phyloP scores from a whole-genome alignment of 2,888 invertebrate genomes.

The Ormyrus rosae region DNA sequence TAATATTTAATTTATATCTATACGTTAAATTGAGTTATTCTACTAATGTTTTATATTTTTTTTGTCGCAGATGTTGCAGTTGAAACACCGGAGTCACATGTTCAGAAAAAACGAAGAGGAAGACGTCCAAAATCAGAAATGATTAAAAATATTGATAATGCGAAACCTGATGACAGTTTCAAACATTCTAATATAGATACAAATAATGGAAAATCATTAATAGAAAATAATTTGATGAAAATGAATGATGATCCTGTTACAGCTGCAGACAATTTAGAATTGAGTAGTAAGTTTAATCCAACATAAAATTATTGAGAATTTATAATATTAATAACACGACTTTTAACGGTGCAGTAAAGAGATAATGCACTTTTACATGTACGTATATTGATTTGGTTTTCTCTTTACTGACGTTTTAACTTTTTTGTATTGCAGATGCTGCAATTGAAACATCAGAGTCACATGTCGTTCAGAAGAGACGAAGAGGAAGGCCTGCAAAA shows the following conservation, averaged over 20 bases:
- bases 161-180: not conserved
- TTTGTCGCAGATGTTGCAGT: no score
- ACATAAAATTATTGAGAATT: not conserved
- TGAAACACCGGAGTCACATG: not conserved
- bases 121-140: constrained; percentile 15
- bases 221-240: no score
- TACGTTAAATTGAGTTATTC: no score
- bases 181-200: no score
- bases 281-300: not conserved
- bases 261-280: no score
- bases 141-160: not conserved
- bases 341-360: not conserved
- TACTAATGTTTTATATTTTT: no score
- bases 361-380: not conserved
- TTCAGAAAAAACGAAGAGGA: constrained; percentile 32
- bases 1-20: no score
- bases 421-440: not conserved
- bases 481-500: constrained; percentile 12
- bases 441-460: not conserved
- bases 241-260: no score
- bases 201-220: no score
- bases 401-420: not conserved
- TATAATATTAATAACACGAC: not conserved
- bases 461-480: not conserved
- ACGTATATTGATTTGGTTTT: not conserved